A percentile compares a stretch with the other conserved stretches of the same genome.
Conservation (phyloP, 2,888 invertebrate genomes). For the Phasia obesa region DNA sequence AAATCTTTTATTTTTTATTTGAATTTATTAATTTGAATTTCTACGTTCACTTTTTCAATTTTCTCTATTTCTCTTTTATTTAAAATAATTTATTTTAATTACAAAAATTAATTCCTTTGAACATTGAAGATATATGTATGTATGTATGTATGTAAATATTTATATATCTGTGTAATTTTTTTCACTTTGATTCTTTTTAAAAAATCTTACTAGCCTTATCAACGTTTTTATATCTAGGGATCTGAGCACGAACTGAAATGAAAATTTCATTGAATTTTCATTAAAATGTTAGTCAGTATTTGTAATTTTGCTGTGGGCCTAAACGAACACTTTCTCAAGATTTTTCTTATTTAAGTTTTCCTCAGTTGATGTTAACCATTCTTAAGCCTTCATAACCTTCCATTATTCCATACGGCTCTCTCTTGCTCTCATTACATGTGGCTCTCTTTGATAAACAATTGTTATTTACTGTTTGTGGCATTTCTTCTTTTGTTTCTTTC, state of each 20-base stretch:
- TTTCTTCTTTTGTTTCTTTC: not conserved
- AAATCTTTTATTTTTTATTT: not conserved
- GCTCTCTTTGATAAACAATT: conserved; percentile 59
- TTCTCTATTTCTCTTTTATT: conserved; percentile 11
- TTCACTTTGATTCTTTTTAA: conserved; percentile 14
- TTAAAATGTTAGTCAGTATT: conserved; percentile 32
- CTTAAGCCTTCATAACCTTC: conserved; percentile 37
- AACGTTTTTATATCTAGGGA: conserved; percentile 71
- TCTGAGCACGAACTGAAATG: conserved; percentile 73
- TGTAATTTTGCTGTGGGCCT: conserved; percentile 44
- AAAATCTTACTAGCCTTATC: conserved; percentile 40
- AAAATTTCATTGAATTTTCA: conserved; percentile 63
- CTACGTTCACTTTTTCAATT: not conserved
- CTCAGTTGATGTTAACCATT: conserved; percentile 59
- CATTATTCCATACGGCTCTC: conserved; percentile 14
- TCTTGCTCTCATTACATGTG: conserved; percentile 9
- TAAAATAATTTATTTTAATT: conserved; percentile 15
- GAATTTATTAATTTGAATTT: not conserved
- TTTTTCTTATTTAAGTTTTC: conserved; percentile 39
- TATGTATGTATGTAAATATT: conserved; percentile 25
- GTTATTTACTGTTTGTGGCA: conserved; percentile 39
- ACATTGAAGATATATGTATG: conserved; percentile 4
- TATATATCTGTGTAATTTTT: conserved; percentile 13
- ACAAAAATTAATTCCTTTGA: conserved; percentile 14
- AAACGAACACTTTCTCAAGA: conserved; percentile 54